Conservation (phyloP, 2,113 vertebrate species). For the Peromyscus maniculatus region DNA sequence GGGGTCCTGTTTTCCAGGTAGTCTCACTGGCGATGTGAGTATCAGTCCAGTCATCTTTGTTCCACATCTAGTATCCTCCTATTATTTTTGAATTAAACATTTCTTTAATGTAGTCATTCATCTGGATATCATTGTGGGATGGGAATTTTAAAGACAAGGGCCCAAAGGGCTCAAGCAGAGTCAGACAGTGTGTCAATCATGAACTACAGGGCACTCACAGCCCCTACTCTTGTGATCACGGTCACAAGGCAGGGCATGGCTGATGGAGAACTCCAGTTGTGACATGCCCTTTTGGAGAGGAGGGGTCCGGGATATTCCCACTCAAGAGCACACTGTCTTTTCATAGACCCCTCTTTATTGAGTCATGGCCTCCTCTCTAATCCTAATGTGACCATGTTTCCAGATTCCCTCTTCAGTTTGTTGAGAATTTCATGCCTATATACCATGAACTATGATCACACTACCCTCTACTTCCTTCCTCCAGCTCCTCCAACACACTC, state of each 20-base stretch:
- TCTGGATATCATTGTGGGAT: neutral
- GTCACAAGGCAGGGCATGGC: neutral
- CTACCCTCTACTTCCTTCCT: neutral
- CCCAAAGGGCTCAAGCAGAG: neutral
- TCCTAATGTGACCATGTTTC: neutral
- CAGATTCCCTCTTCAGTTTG: neutral
- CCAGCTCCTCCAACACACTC: neutral
- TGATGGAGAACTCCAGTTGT: neutral
- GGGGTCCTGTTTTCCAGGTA: too few species aligned
- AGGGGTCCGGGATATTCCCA: neutral
- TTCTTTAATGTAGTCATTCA: neutral
- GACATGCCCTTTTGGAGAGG: neutral
- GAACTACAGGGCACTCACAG: neutral
- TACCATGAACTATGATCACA: neutral
- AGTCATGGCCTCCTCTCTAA: neutral
- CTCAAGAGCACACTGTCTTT: neutral
- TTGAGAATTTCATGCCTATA: neutral
- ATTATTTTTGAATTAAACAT: neutral
- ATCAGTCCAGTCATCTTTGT: too few species aligned
- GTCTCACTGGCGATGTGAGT: too few species aligned
- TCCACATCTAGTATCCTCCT: too few species aligned
- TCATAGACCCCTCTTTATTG: rapidly evolving
- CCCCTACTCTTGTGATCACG: neutral
- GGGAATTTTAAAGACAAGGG: neutral
- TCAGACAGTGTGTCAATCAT: neutral